Conservation (phyloP, 2,888 invertebrate genomes). For the Penaeus monodon region DNA sequence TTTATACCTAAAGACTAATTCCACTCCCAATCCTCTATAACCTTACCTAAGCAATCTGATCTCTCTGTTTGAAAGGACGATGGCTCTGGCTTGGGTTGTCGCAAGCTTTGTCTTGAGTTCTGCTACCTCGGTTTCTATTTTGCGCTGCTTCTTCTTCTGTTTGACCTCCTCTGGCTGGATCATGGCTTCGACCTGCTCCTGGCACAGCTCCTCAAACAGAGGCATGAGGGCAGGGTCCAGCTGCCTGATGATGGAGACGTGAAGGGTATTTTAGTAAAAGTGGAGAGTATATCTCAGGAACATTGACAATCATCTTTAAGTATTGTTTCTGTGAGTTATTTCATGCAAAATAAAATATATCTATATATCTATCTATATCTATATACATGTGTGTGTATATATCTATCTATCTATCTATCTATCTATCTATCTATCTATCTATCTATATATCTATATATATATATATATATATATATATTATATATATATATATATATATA, state of each 20-base stretch:
- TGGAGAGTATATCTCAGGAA: no score
- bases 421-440: no score
- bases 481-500: no score
- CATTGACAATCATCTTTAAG: neutral
- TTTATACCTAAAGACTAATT: neutral
- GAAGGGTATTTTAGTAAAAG: neutral
- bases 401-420: no score
- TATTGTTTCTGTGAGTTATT: no score
- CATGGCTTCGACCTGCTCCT: constrained; percentile 86
- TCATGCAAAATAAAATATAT: no score
- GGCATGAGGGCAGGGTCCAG: constrained; percentile 79
- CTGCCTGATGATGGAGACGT: constrained; percentile 70
- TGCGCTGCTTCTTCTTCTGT: constrained; percentile 87
- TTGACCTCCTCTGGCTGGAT: constrained; percentile 89
- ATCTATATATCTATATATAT: no score
- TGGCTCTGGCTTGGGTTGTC: constrained; percentile 77
- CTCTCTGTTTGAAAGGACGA: constrained; percentile 91
- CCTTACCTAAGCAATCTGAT: constrained; percentile 82
- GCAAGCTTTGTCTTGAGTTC: constrained; percentile 84
- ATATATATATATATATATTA: no score
- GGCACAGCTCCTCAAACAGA: constrained; percentile 85
- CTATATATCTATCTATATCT: no score
- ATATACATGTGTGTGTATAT: no score
- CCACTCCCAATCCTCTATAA: neutral
- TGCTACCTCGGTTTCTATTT: constrained; percentile 90